A percentile compares a stretch with the other conserved stretches of the same genome.
phyloP scores from a whole-genome alignment of 2,113 vertebrate species.

The Barbus barbus region DNA sequence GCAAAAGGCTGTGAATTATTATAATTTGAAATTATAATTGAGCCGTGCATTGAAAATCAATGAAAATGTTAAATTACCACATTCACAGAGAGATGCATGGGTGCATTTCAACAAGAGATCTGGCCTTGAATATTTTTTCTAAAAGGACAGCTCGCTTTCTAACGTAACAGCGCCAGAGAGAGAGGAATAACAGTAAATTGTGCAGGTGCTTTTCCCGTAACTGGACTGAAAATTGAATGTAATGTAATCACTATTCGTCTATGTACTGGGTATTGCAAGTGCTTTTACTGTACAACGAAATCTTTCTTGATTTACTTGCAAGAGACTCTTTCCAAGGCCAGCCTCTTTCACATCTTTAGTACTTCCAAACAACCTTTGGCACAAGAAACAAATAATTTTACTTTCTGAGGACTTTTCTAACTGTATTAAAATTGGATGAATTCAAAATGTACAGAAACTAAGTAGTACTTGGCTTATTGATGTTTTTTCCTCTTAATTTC shows the following conservation, averaged over 20 bases:
- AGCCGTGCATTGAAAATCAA: slow-evolving; percentile 33
- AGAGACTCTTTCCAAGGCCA: neutral
- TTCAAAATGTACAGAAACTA: neutral
- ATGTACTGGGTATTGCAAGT: neutral
- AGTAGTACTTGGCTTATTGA: neutral
- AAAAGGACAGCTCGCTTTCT: slow-evolving; percentile 3
- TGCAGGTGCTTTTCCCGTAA: slow-evolving; percentile 18
- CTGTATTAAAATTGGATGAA: neutral
- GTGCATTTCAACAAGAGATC: slow-evolving; percentile 34
- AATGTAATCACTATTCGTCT: slow-evolving; percentile 35
- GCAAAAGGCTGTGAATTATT: slow-evolving; percentile 7
- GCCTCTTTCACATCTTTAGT: neutral
- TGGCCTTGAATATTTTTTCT: slow-evolving; percentile 23
- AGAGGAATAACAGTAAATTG: slow-evolving; percentile 26
- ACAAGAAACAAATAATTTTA: neutral
- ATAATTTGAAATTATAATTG: slow-evolving; percentile 30
- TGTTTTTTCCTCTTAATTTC: neutral
- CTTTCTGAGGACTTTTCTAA: neutral
- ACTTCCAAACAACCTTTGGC: neutral
- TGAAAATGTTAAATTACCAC: slow-evolving; percentile 29
- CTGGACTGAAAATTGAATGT: slow-evolving; percentile 24
- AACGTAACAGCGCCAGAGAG: neutral
- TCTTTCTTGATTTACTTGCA: neutral
- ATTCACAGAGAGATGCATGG: slow-evolving; percentile 15
- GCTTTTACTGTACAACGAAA: slow-evolving; percentile 1